Evolutionary conservation across 2,888 invertebrate species (phyloP).

Genomic region (Polyploca ridens): DNA sequence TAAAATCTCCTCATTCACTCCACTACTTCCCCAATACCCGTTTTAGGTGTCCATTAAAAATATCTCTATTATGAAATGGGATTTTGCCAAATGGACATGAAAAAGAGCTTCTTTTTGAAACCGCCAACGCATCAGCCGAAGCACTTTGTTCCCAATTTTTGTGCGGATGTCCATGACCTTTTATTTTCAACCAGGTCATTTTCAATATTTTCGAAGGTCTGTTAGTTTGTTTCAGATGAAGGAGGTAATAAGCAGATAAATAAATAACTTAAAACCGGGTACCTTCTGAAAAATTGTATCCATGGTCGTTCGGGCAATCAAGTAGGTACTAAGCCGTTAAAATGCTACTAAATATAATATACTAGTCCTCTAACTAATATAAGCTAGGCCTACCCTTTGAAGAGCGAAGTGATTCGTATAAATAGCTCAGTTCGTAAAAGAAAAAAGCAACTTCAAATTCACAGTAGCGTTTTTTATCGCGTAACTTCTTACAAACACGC

Average conservation of each 20-base stretch:
- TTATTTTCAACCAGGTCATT: background rate
- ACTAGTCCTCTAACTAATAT: background rate
- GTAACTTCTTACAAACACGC: conserved; percentile 27
- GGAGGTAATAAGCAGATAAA: no score
- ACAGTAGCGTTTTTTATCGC: conserved; percentile 21
- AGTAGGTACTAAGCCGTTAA: no score
- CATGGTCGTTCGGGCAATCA: no score
- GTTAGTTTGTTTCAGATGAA: no score
- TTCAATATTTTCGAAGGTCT: background rate
- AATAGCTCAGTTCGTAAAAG: background rate
- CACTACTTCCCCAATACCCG: background rate
- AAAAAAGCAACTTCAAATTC: background rate
- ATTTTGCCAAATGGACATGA: background rate
- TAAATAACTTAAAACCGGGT: no score
- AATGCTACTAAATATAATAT: background rate
- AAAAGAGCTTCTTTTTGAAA: background rate
- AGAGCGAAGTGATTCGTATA: background rate
- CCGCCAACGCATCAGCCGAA: background rate
- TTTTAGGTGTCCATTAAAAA: background rate
- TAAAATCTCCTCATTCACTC: background rate
- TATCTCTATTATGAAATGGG: background rate
- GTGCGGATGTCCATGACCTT: background rate
- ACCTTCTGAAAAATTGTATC: no score
- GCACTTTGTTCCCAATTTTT: background rate
- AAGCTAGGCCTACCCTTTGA: background rate